phyloP scores from a whole-genome alignment of 2,113 vertebrate genomes.

The Cinclus mexicanus region DNA sequence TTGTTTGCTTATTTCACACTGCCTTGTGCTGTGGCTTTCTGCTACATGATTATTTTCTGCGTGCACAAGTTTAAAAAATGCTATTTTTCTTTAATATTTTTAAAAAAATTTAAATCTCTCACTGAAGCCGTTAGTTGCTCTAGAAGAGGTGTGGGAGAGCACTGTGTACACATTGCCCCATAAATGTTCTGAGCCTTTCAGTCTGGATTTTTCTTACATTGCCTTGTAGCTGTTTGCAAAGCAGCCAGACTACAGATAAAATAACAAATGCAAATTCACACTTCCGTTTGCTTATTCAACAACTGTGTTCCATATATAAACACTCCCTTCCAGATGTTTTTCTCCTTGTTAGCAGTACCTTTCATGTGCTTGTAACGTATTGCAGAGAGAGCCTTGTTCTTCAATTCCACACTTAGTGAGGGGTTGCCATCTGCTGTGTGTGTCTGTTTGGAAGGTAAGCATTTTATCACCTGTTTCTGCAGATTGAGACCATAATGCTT shows the following conservation, averaged over 20 bases:
- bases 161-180: background rate
- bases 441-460: background rate
- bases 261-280: background rate
- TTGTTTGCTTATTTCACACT: background rate
- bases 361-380: background rate
- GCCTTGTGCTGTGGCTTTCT: background rate
- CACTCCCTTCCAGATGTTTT: slow-evolving; percentile 16
- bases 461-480: slow-evolving; percentile 17
- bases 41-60: background rate
- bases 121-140: background rate
- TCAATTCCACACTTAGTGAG: background rate
- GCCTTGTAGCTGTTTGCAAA: background rate
- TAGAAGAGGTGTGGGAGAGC: background rate
- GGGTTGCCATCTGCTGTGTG: background rate
- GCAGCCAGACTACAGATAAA: background rate
- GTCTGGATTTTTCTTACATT: background rate
- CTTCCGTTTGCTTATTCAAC: background rate
- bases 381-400: background rate
- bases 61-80: background rate
- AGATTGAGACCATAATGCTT: background rate
- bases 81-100: background rate
- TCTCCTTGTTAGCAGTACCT: background rate
- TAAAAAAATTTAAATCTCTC: background rate
- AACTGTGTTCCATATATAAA: background rate
- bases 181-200: background rate